Evolutionary conservation across 2,888 invertebrate species (phyloP).

Genomic region (Ferdinandea cuprea): DNA sequence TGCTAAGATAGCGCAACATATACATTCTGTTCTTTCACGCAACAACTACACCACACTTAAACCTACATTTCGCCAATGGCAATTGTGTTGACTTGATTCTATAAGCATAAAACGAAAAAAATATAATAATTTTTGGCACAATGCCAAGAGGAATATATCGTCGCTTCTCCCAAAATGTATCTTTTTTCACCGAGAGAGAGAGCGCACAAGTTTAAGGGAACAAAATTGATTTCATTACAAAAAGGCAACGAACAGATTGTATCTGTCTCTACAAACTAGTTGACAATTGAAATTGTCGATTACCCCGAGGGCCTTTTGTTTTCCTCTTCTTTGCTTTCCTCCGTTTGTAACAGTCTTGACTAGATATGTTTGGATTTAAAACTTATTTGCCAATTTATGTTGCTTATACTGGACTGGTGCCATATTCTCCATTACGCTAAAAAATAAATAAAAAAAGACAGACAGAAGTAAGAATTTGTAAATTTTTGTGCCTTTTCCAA

Average conservation of each 20-base stretch:
- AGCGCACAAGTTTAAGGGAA: background rate
- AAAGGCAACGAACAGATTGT: conserved; percentile 49
- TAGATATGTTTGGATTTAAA: background rate
- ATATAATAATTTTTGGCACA: conserved; percentile 19
- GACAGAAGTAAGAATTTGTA: background rate
- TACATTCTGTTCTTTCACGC: too few relatives aligned
- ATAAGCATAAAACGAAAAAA: background rate
- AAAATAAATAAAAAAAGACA: background rate
- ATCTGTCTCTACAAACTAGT: conserved; percentile 39
- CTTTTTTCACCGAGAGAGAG: background rate
- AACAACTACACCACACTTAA: background rate
- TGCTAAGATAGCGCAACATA: too few relatives aligned
- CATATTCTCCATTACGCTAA: conserved; percentile 28
- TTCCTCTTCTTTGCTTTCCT: background rate
- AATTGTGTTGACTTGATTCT: conserved; percentile 28
- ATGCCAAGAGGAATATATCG: conserved; percentile 7
- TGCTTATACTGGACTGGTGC: conserved; percentile 14
- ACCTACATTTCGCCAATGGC: conserved; percentile 28
- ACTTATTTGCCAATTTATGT: conserved; percentile 32
- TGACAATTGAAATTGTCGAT: conserved; percentile 71
- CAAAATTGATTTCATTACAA: conserved; percentile 43
- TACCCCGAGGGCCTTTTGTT: conserved; percentile 43
- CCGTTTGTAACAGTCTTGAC: background rate
- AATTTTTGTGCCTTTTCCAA: conserved; percentile 6
- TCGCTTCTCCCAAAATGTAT: conserved; percentile 15